A percentile compares a stretch with the other conserved stretches of the same genome.
Conservation (phyloP, 2,888 invertebrate genomes). For the Caenorhabditis doughertyi region DNA sequence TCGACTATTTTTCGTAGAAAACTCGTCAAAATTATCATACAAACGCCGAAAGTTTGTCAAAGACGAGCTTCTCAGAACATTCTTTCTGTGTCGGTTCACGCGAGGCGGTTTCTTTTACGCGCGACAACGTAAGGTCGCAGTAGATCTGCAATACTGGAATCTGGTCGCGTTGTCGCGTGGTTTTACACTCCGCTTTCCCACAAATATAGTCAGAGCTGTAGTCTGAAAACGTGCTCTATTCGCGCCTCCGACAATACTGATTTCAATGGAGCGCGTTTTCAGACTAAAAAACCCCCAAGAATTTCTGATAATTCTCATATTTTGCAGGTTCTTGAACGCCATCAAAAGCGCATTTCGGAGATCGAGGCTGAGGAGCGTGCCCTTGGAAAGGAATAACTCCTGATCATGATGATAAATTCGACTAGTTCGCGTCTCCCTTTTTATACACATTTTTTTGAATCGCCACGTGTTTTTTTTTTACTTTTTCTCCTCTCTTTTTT, state of each 20-base stretch:
- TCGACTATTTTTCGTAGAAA: too few species aligned
- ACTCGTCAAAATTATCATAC: too few species aligned
- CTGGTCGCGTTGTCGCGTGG: too few species aligned
- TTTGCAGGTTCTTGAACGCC: constrained; percentile 70
- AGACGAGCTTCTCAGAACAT: too few species aligned
- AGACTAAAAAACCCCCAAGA: background rate
- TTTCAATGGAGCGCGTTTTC: background rate
- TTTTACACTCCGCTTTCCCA: too few species aligned
- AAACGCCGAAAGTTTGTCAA: too few species aligned
- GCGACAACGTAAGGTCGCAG: too few species aligned
- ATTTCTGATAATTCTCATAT: background rate
- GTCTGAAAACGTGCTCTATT: too few species aligned
- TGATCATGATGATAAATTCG: background rate
- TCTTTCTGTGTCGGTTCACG: too few species aligned
- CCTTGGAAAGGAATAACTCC: constrained; percentile 64
- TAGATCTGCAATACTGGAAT: too few species aligned
- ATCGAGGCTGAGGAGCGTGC: constrained; percentile 68
- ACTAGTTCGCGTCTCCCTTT: constrained; percentile 3
- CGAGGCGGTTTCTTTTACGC: too few species aligned
- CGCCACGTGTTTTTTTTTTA: constrained; percentile 47
- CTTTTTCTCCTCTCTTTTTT: constrained; percentile 20
- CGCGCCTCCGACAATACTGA: background rate
- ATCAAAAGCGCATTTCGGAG: constrained; percentile 70
- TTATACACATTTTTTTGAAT: background rate
- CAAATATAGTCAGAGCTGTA: too few species aligned